phyloP scores from a whole-genome alignment of 2,797 vertebrate genomes.

The Adrianichthys oophorus region DNA sequence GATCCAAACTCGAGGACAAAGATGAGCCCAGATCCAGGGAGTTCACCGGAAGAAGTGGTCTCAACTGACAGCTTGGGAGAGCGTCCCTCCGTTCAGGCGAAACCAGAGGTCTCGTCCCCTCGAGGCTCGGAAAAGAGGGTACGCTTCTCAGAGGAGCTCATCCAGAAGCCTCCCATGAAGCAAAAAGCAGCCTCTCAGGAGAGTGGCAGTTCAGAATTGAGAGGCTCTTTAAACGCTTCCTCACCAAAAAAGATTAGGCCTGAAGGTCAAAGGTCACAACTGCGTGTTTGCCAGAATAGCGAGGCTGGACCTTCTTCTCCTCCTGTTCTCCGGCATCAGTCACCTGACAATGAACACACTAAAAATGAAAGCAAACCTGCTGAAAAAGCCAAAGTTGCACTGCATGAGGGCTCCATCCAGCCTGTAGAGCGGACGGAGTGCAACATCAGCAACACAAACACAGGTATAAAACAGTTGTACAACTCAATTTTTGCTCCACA shows the following conservation, averaged over 20 bases:
- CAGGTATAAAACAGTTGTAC: slow-evolving; percentile 57
- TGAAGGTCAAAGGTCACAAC: slow-evolving; percentile 20
- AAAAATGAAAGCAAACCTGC: slow-evolving; percentile 32
- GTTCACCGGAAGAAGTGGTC: slow-evolving; percentile 26
- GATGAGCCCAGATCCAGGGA: slow-evolving; percentile 36
- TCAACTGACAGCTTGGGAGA: slow-evolving; percentile 15
- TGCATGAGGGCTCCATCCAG: slow-evolving; percentile 40
- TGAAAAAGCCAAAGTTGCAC: slow-evolving; percentile 42
- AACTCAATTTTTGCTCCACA: neutral
- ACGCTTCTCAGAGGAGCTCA: slow-evolving; percentile 72
- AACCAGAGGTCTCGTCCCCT: slow-evolving; percentile 29
- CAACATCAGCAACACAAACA: slow-evolving; percentile 65
- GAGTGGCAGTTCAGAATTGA: slow-evolving; percentile 43
- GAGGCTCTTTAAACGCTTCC: slow-evolving; percentile 43
- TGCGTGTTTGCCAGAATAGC: slow-evolving; percentile 41
- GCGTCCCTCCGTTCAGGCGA: slow-evolving; percentile 16
- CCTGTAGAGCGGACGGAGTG: slow-evolving; percentile 64
- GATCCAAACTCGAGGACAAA: slow-evolving; percentile 40
- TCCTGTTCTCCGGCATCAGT: slow-evolving; percentile 34
- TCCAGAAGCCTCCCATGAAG: slow-evolving; percentile 43
- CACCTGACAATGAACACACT: slow-evolving; percentile 46
- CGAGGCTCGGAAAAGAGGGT: slow-evolving; percentile 76
- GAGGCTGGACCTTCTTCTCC: slow-evolving; percentile 21
- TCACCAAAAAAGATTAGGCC: slow-evolving; percentile 32
- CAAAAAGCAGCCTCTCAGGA: slow-evolving; percentile 32